These are phyloP conservation scores for Drosophila prolongata DNA, from an alignment of 2,888 invertebrate species.

Conservation along the genomic window DNA sequence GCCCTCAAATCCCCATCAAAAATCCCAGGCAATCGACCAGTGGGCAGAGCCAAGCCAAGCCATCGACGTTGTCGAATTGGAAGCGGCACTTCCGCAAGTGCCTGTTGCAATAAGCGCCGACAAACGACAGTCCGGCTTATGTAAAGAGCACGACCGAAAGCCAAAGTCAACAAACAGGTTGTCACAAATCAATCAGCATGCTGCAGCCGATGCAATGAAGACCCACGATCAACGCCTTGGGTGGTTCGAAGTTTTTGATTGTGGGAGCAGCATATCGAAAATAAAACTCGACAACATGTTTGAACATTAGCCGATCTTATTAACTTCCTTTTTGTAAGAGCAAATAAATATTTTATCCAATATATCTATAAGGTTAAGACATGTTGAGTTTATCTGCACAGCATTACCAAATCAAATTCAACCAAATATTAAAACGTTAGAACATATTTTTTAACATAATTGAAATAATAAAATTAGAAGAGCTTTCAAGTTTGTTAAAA, in stretches of 20 bases:
- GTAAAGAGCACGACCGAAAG: slow-evolving; percentile 49
- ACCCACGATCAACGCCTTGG: slow-evolving; percentile 40
- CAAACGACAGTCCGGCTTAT: slow-evolving; percentile 49
- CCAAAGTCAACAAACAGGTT: slow-evolving; percentile 60
- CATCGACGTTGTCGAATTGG: slow-evolving; percentile 28
- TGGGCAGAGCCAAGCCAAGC: slow-evolving; percentile 44
- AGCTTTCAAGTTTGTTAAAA: no score
- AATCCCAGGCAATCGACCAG: slow-evolving; percentile 18
- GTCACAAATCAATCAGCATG: slow-evolving; percentile 69
- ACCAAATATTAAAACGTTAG: no score
- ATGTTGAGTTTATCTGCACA: no score
- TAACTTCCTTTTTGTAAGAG: no score
- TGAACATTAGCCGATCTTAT: no score
- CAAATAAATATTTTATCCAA: no score
- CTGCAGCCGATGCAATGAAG: slow-evolving; percentile 58
- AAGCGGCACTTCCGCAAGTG: slow-evolving; percentile 67
- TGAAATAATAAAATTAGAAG: no score
- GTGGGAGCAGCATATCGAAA: no score
- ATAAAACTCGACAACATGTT: no score
- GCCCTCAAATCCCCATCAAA: slow-evolving; percentile 11
- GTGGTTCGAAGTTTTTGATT: slow-evolving; percentile 7
- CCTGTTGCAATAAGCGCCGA: slow-evolving; percentile 56
- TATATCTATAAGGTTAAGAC: no score
- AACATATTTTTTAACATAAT: no score
- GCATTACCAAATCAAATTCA: no score